Percentiles rank a stretch among this genome's conserved stretches.
These are phyloP conservation scores for Cheilosia urbana DNA, from an alignment of 2,888 invertebrate species.

Conservation along the genomic window DNA sequence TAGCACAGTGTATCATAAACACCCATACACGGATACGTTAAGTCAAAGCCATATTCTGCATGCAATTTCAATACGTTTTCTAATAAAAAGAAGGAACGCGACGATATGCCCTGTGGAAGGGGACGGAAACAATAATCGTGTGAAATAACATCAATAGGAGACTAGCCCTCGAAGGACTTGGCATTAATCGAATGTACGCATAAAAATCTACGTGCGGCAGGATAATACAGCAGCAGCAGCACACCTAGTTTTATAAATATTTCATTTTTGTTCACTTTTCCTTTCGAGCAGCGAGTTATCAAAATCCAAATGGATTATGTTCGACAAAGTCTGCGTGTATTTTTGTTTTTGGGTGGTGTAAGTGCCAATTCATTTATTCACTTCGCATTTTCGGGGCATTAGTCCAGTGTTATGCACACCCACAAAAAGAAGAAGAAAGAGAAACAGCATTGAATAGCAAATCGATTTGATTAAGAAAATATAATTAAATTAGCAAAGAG, in stretches of 20 bases:
- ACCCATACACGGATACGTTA: background rate
- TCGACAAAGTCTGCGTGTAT: slow-evolving; percentile 34
- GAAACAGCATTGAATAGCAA: slow-evolving; percentile 46
- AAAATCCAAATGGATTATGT: slow-evolving; percentile 64
- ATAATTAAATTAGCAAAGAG: slow-evolving; percentile 63
- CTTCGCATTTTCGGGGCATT: slow-evolving; percentile 27
- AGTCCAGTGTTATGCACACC: slow-evolving; percentile 62
- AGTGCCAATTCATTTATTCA: slow-evolving; percentile 51
- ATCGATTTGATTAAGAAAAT: slow-evolving; percentile 70
- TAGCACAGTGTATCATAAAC: slow-evolving; percentile 35
- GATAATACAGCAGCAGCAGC: slow-evolving; percentile 36
- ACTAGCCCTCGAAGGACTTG: slow-evolving; percentile 63
- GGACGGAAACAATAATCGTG: slow-evolving; percentile 5
- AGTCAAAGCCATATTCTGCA: slow-evolving; percentile 49
- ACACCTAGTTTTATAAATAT: slow-evolving; percentile 56
- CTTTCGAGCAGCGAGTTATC: slow-evolving; percentile 42
- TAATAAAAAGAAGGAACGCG: slow-evolving; percentile 32
- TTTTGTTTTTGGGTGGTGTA: slow-evolving; percentile 4
- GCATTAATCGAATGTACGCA: slow-evolving; percentile 39
- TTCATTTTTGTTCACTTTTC: slow-evolving; percentile 29
- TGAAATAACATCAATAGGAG: slow-evolving; percentile 35
- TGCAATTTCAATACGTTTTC: slow-evolving; percentile 61
- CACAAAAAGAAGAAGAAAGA: background rate
- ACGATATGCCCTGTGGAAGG: background rate
- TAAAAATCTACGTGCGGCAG: slow-evolving; percentile 49